phyloP scores from a whole-genome alignment of 2,888 invertebrate species.

The Proisotoma minuta region DNA sequence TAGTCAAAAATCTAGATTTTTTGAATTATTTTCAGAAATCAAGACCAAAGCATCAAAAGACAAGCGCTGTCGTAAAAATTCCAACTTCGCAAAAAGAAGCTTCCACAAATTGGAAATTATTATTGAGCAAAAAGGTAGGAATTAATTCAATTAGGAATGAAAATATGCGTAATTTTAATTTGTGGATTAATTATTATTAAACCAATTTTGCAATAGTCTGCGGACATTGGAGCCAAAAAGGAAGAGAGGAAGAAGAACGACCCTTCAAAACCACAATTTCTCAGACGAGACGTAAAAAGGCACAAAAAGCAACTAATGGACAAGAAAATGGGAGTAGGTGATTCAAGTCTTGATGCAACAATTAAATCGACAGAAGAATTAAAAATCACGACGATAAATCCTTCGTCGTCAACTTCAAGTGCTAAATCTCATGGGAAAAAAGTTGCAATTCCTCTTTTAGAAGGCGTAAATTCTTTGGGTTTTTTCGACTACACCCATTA shows the following conservation, averaged over 20 bases:
- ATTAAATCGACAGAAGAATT: not conserved
- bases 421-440: not conserved
- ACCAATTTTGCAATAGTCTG: not conserved
- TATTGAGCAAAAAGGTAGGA: conserved; percentile 19
- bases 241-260: not conserved
- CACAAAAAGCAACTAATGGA: not conserved
- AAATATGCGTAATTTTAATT: no score
- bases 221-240: not conserved
- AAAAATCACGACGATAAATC: not conserved
- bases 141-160: not conserved
- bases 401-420: not conserved
- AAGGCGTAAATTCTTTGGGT: conserved; percentile 35
- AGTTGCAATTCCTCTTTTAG: not conserved
- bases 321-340: not conserved
- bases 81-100: conserved; percentile 17
- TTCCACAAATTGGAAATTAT: conserved; percentile 25
- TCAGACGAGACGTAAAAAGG: not conserved
- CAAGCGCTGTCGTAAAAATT: conserved; percentile 6
- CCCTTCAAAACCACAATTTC: not conserved
- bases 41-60: not conserved
- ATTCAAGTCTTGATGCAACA: not conserved
- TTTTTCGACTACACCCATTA: conserved; percentile 40
- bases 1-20: no score
- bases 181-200: not conserved
- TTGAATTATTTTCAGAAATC: not conserved